Conservation (phyloP, 2,113 vertebrate species). For the Ctenodactylus gundi region DNA sequence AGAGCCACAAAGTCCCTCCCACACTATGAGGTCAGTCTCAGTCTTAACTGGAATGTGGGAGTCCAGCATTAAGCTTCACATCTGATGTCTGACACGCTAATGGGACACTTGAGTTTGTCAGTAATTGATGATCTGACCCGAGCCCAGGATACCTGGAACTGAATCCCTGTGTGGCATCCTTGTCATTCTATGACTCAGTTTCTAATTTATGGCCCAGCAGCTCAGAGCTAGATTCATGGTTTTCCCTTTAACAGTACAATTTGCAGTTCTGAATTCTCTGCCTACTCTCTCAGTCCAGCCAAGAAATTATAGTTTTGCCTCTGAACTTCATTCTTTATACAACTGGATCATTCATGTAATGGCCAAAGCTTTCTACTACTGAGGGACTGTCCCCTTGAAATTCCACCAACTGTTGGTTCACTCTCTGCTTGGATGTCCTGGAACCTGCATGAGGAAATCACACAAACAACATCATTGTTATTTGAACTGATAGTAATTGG, state of each 20-base stretch:
- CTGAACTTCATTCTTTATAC: not conserved
- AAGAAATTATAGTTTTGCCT: not conserved
- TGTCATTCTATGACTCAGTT: not conserved
- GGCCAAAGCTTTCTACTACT: not conserved
- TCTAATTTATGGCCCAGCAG: not conserved
- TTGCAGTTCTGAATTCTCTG: constrained; percentile 3
- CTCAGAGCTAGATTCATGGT: not conserved
- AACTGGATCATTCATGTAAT: not conserved
- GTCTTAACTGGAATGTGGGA: not conserved
- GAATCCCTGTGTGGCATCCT: not conserved
- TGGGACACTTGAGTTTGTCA: not conserved
- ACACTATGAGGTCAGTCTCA: not conserved
- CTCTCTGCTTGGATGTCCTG: not conserved
- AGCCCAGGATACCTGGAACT: not conserved
- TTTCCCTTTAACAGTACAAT: not conserved
- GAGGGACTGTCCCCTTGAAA: not conserved
- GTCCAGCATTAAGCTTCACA: not conserved
- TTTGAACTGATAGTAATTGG: not conserved
- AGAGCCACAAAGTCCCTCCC: not conserved
- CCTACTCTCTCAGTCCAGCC: not conserved
- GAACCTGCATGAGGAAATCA: not conserved
- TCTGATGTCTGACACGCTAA: not conserved
- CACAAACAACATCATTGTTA: not conserved
- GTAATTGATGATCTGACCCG: not conserved
- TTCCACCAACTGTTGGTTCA: not conserved